Base-by-base conservation (phyloP, 1,140 invertebrate species). In the Hypothenemus hampei region DNA sequence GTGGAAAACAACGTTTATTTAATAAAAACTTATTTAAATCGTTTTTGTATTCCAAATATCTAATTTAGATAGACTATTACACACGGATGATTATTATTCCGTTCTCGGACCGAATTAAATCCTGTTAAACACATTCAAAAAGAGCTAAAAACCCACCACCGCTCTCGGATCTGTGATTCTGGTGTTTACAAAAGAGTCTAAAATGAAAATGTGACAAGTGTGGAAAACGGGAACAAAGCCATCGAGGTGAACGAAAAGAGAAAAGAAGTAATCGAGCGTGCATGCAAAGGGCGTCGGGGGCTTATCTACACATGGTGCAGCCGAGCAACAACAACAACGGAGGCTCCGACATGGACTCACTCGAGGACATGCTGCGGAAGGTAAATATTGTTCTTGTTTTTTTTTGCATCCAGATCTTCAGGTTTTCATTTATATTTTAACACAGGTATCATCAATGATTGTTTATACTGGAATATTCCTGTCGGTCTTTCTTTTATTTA, bases 331-430 rank as follows among this genome's bases (percentile, higher is more conserved):
- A 69, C 71, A 82, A 81, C 74, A 84, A 84, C 73, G 79, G 80
- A 70, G 77, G 82, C 70, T 77, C 84, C 74, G 84, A 86, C 74
- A 86, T 86, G 79, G 84, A 87, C 68, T 86, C 85, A 59, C 76
- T 87, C 61, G 84, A 87, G 71, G 85, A 87, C 75, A 86, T 87
- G 84, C 78, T 87, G 68, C 81, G 83, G 69, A 87, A 87, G 85
- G 85, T 87, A 77, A 79, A 47, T 44, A 39, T 45, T 40, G 39
- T 29, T 21, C 21, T 22, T 41, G 22, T 50, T 56, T 52, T 43
- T 10, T 11, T 23, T 41, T 52, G 13, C n/a, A 19, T 18, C n/a
- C 4, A 13, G 11, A 8, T 16, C 36, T 19, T 39, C 16, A 8
- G 16, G 8, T 39, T 39, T 19, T 39, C 36, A 39, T n/a, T 11